Base-by-base conservation (phyloP, 1,140 invertebrate species). In the Patella vulgata region DNA sequence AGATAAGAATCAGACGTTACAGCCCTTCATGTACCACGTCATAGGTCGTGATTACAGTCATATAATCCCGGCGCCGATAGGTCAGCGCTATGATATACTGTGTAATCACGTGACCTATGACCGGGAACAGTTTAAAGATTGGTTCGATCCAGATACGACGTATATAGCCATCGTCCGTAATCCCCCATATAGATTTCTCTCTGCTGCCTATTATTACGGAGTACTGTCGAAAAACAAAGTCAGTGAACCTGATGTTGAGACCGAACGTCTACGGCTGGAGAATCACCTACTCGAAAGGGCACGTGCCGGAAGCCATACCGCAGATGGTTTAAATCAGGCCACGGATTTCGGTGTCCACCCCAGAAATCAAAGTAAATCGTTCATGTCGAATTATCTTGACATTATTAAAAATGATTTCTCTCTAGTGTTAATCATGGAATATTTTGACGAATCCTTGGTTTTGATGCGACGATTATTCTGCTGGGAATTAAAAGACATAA, bases 361-460 rank as follows among this genome's bases (percentile, higher is more conserved):
- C 30, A 25, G 48, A 19, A 52, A 36, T 0, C 25, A 3, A 9
- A 36, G 55, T 23, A 39, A 21, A 0, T 19, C 12, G 33, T 46
- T 21, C 2, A 42, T 68, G 11, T 3, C 17, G 27, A 27, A 48
- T 11, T 70, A 69, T 56, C 51, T 73, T 19, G 12, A 48, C n/a
- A 27, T 43, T 3, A 33, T 73, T 19, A 56, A 69, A 9, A 42
- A 39, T 2, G 53, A 64, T 11, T 87, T 88, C 67, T 76, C 84
- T 59, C 74, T 87, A 12, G 81, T 88, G 21, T 81, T 88, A 83
- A 81, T 88, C 11, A 73, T 85, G 14, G 87, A 88, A 66, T 77
- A 83, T 56, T 85, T 88, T 72, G 83, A 87, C 59, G 85, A 86
- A 63, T 87, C 86, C 4, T 70, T 88, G 25, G 76, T 88, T 40